Evolutionary conservation across 2,113 vertebrate genomes (phyloP), one percentile per base, ranked within the genome.

Genomic region (Cervus canadensis): DNA sequence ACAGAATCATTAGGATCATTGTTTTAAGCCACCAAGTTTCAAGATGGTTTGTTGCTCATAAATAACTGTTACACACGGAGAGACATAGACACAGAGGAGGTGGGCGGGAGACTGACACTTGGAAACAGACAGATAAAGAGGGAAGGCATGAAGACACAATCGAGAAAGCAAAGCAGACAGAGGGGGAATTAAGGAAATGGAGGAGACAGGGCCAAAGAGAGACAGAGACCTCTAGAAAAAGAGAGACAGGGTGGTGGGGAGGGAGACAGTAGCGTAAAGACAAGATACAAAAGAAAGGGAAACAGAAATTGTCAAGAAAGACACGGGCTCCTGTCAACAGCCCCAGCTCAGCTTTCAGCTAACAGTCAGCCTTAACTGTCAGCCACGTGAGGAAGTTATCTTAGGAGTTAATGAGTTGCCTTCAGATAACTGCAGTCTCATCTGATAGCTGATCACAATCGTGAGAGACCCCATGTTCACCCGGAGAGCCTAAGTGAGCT

Each of bases 251-350:
- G 4, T 23, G 52, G 67, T 28, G 40, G 10, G 48, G 28, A 43
- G 30, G 13, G 83, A 59, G 43, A 52, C 14, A 43, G 21, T 25
- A 40, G 43, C 40, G 13, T 28, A 59, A 56, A 59, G 82, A 86
- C 5, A 57, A 19, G 81, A 60, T 1, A n/a, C 54, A 93, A 62
- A n/a, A 60, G 43, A 82, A 40, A 59, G 23, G 50, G 88, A 85
- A 52, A 23, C 1, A 10, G 45, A 67, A 40, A 40, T 3, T 3
- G 48, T 82, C 45, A 40, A 54, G 43, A 89, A 40, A 7, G 50
- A 71, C 40, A 26, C 0, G 0, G 81, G 28, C 52, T 82, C 64
- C 3, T 0, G 56, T 52, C 62, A 2, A 4, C 16, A 11, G 83
- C 59, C 48, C 30, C 17, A 12, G 48, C 50, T 43, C 40, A 43